Percentiles rank a stretch among this genome's conserved stretches.
Conservation (phyloP, 2,113 vertebrate species). For the Oenanthe oenanthe region DNA sequence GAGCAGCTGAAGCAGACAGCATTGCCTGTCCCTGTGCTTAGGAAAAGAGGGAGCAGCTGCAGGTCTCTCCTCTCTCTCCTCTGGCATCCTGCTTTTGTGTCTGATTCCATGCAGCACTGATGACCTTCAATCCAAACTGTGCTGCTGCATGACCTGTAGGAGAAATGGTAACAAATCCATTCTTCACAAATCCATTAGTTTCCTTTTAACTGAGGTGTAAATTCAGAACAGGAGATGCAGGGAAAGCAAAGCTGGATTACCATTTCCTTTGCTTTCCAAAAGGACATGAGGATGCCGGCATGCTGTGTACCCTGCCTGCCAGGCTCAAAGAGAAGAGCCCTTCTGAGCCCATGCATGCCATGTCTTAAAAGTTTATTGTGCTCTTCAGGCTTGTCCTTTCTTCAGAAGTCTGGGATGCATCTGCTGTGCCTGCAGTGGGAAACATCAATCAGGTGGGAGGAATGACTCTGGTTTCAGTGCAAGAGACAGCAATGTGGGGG, state of each 20-base stretch:
- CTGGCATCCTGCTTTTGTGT: background rate
- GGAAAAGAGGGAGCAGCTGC: background rate
- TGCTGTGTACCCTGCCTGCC: background rate
- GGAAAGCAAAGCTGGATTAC: background rate
- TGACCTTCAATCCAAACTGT: background rate
- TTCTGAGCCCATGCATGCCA: background rate
- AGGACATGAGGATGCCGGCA: background rate
- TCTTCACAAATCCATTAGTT: background rate
- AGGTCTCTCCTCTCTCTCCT: background rate
- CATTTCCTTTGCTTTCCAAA: background rate
- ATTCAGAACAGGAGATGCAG: background rate
- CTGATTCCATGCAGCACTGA: background rate
- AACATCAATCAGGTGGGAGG: background rate
- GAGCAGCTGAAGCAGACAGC: background rate
- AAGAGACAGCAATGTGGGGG: background rate
- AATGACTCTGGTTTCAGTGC: background rate
- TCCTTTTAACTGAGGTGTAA: background rate
- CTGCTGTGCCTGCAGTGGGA: background rate
- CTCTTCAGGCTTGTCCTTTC: slow-evolving; percentile 16
- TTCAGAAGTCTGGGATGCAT: background rate
- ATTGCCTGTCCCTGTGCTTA: background rate
- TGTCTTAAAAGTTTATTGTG: background rate
- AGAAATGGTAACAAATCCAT: background rate
- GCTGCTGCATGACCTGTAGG: background rate
- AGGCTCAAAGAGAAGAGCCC: background rate